Evolutionary conservation across 2,113 vertebrate genomes (phyloP), one percentile per base, ranked within the genome.

Genomic region (Hypocryptadius cinnamomeus): DNA sequence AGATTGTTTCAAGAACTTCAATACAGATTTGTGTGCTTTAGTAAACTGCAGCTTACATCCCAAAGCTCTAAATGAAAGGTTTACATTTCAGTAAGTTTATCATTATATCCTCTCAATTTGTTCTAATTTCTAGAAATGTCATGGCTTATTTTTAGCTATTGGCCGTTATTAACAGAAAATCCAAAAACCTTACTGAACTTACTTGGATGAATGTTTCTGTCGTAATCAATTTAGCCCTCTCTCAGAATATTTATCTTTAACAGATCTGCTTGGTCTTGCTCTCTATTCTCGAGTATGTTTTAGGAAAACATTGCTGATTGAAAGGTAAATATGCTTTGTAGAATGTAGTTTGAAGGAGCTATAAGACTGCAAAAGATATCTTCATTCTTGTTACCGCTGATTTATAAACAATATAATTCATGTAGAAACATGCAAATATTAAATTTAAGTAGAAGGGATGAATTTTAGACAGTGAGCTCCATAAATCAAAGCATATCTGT

Each of bases 61-160:
- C 1, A 23, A 60, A 93, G 51, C 71, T 86, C 56, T 71, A 83
- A 59, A 84, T 37, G 56, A 63, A 91, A 35, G 73, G 18, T 40
- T 94, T 94, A 15, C 28, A 65, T 92, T 93, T 92, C 93, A 91
- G 19, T 79, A 87, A 91, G 85, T 96, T 93, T 93, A 85, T 93
- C 33, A 25, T 76, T 47, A n/a, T 51, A 88, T 57, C 53, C 73
- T 84, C 50, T 86, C 65, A 15, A 31, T 95, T 89, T 85, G 17
- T 95, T 95, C 54, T 87, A 70, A 81, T 94, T 95, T 64, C 70
- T 93, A 71, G 59, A 59, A 91, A 48, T 2, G 1, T 39, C 35
- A 7, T 31, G 35, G 39, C 10, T 95, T 82, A 25, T 85, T 77
- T 88, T 85, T 69, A 86, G 69, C 30, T 89, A 44, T 45, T 79